phyloP scores from a whole-genome alignment of 2,797 vertebrate species.

The Gastrophryne carolinensis region DNA sequence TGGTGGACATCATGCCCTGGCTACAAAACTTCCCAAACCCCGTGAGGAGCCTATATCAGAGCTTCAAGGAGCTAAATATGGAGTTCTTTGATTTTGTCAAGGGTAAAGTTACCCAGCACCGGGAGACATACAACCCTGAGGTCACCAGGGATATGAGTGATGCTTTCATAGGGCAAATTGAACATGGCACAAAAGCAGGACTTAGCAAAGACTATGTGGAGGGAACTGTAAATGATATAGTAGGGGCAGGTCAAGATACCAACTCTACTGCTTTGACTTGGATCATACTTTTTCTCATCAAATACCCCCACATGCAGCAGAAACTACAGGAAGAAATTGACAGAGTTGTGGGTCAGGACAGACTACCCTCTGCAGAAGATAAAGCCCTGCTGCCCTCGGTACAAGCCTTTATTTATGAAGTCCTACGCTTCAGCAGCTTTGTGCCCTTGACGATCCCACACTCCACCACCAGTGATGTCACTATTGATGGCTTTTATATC shows the following conservation, averaged over 20 bases:
- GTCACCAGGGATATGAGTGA: constrained; percentile 73
- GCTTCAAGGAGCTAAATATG: constrained; percentile 71
- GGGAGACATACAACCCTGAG: constrained; percentile 65
- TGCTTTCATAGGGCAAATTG: constrained; percentile 68
- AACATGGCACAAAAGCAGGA: constrained; percentile 47
- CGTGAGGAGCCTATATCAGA: constrained; percentile 69
- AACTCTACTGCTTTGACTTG: constrained; percentile 73
- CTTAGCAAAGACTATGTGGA: constrained; percentile 69
- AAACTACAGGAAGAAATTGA: constrained; percentile 72
- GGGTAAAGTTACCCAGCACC: constrained; percentile 71
- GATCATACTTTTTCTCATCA: constrained; percentile 74
- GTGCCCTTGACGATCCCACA: constrained; percentile 80
- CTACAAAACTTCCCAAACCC: constrained; percentile 79
- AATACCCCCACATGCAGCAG: constrained; percentile 68
- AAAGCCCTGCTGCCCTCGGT: constrained; percentile 63
- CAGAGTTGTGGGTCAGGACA: constrained; percentile 67
- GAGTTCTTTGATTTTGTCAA: constrained; percentile 75
- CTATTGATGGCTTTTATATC: constrained; percentile 70
- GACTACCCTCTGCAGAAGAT: constrained; percentile 69
- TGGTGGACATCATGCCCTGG: constrained; percentile 85
- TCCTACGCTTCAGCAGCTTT: constrained; percentile 78
- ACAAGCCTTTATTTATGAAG: constrained; percentile 78
- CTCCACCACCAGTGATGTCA: constrained; percentile 73
- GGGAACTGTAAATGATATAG: constrained; percentile 70
- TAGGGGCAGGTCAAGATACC: constrained; percentile 78